phyloP scores from a whole-genome alignment of 92 coral and sea anemone species.

The Actinernus sp. region DNA sequence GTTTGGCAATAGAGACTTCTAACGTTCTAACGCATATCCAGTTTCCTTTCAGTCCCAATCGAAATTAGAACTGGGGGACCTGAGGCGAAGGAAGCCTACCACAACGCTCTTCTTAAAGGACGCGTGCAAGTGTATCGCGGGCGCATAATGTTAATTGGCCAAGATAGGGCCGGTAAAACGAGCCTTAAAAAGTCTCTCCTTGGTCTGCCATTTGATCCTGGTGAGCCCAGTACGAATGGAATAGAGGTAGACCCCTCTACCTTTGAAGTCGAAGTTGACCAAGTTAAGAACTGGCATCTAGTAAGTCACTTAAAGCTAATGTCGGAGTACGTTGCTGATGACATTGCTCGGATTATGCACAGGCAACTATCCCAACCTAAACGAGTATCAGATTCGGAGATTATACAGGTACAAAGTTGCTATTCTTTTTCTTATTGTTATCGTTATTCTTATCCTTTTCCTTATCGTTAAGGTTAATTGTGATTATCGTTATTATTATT shows the following conservation, averaged over 20 bases:
- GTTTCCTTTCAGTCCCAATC: slow-evolving; percentile 14
- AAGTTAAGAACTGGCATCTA: slow-evolving; percentile 77
- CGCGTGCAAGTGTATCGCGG: slow-evolving; percentile 60
- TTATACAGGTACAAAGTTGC: too few species aligned
- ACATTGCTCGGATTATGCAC: slow-evolving; percentile 72
- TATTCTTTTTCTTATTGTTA: neutral
- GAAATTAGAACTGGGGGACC: slow-evolving; percentile 62
- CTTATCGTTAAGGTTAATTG: too few species aligned
- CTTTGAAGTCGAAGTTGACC: slow-evolving; percentile 50
- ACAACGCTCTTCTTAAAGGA: slow-evolving; percentile 35
- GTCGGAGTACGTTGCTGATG: slow-evolving; percentile 74
- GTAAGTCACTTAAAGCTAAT: slow-evolving; percentile 47
- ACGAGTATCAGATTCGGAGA: too few species aligned
- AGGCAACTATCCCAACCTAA: too few species aligned
- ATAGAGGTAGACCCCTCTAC: slow-evolving; percentile 53
- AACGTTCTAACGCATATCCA: too few species aligned
- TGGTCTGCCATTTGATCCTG: slow-evolving; percentile 51
- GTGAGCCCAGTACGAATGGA: slow-evolving; percentile 58
- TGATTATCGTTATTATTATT: too few species aligned
- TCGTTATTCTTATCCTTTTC: too few species aligned
- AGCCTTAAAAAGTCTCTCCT: slow-evolving; percentile 69
- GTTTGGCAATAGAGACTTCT: too few species aligned
- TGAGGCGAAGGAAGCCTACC: slow-evolving; percentile 39
- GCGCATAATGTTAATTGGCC: slow-evolving; percentile 73
- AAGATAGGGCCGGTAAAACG: slow-evolving; percentile 80